Evolutionary conservation across 2,888 invertebrate species (phyloP), one percentile per base, ranked within the genome.

Genomic region (Harpalus rubripes): DNA sequence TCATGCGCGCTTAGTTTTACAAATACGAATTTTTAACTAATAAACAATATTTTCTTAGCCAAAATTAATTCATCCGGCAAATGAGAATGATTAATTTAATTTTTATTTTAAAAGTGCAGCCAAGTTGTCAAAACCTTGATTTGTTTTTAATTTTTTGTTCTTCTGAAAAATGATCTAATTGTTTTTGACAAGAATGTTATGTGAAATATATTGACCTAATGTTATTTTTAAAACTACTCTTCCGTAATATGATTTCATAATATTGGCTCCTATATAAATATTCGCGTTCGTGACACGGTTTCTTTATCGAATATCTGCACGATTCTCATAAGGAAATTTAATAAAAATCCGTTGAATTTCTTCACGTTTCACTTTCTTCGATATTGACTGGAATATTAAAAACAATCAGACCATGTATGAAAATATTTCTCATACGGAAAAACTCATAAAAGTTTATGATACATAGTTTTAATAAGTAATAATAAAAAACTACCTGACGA

Each of bases 231-330:
- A 68, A 68, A 39, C 63, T 39, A 39, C 68, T 39, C 39, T 39
- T 68, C 68, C 39, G 68, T 68, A 32, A 39, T 68, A 68, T 63
- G 18, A 18, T 63, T 63, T 18, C 63, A 63, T 63, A 63, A 63
- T 63, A 63, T 26, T 63, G 16, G 22, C 44, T 63, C 22, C 22
- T 8, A 22, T 12, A 63, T 10, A 63, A 63, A 63, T 63, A 63
- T 63, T 32, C 32, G 63, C 6, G 22, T 18, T 22, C 63, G 22
- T 22, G 26, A 8, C 63, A 63, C 63, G 63, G 63, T 63, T 63
- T 26, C 63, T 22, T 63, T 26, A 63, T 63, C 22, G 63, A 63
- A 63, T 26, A 22, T 63, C 22, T 63, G 10, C 18, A 26, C 63
- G 63, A 8, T 22, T 63, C 22, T 63, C 63, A 63, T 63, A 63